Evolutionary conservation across 1,140 invertebrate species (phyloP), one percentile per base, ranked within the genome.

Genomic region (Thrips palmi): DNA sequence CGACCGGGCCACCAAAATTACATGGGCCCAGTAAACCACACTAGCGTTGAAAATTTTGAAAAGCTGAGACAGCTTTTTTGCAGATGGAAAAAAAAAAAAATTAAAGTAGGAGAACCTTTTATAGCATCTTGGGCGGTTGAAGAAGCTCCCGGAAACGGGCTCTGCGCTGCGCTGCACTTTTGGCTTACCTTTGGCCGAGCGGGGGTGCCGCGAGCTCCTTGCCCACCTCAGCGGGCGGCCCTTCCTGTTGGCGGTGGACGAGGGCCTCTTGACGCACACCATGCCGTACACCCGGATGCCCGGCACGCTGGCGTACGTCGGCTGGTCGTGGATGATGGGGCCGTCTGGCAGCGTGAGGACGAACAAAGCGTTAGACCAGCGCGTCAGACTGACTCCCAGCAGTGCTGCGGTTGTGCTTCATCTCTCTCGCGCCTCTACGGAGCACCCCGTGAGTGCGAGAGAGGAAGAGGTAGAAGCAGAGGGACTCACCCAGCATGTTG

Each of bases 231-330:
- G 40, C 17, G 58, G 59, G 39, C 60, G 53, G 23, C 56, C 57
- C 30, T 35, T 40, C 25, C 43, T 33, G 15, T 48, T 62, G 56
- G 51, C 60, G 59, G 47, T 52, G 57, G 42, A 21, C 33, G 28
- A 50, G 52, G 5, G 57, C 47, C 49, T 60, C 57, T 36, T 64
- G 0, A 81, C 76, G 56, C 87, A 89, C 72, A 91, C 82, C 87
- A 92, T 92, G 33, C 84, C 87, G 49, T 85, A 91, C 3, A 91
- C 84, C 42, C 84, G 64, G 41, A 89, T 88, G 1, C 85, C 84
- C 2, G 86, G 86, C 10, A 92, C 85, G 44, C 84, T 83, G 1
- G 86, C 87, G 52, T 91, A 92, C 0, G 83, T 84, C 3, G 87
- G 86, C 52, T 89, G 83, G 56, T 88, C 82, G 56, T 92, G 87